Base-by-base conservation (phyloP, 2,113 vertebrate genomes). In the Odobenus rosmarus region DNA sequence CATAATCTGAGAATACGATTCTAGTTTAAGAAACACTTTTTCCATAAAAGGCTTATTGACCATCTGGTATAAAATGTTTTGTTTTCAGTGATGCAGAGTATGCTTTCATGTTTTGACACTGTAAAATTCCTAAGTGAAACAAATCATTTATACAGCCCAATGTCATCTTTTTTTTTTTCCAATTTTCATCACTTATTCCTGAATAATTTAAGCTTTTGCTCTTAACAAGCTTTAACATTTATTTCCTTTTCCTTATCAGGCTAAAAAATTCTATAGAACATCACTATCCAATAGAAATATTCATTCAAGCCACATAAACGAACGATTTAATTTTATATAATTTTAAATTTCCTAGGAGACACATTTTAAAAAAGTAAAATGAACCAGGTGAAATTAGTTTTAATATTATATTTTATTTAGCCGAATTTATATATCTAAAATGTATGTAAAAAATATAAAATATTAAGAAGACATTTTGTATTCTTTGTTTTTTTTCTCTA, bases 21-120 rank as follows among this genome's bases (percentile, higher is more conserved):
- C 64, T 31, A 77, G 21, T 18, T 51, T 77, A 83, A 80, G 26
- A 74, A 83, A 74, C 5, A 31, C 11, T 8, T 74, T 72, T 33
- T 57, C 13, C 88, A 18, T 59, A 16, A 4, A 90, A 49, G 59
- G 26, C 55, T 85, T 94, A 61, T 79, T 62, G 42, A 36, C 24
- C 49, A 12, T 95, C 42, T 72, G 55, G 18, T 36, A 64, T 93
- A 71, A 76, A 95, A 18, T 39, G 74, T 90, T 71, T 93, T 97
- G 24, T 96, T 90, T 94, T 51, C 3, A 42, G 51, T 92, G 61
- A 31, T 24, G 5, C 13, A 36, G 18, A 76, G 15, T 53, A 59
- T 31, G 57, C 39, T 46, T 80, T 67, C 36, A 3, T 80, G 15
- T 83, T 87, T 85, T 92, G 62, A 69, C 4, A 33, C 26, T 71